Base-by-base conservation (phyloP, 2,797 vertebrate species). In the Scolopax rusticola region DNA sequence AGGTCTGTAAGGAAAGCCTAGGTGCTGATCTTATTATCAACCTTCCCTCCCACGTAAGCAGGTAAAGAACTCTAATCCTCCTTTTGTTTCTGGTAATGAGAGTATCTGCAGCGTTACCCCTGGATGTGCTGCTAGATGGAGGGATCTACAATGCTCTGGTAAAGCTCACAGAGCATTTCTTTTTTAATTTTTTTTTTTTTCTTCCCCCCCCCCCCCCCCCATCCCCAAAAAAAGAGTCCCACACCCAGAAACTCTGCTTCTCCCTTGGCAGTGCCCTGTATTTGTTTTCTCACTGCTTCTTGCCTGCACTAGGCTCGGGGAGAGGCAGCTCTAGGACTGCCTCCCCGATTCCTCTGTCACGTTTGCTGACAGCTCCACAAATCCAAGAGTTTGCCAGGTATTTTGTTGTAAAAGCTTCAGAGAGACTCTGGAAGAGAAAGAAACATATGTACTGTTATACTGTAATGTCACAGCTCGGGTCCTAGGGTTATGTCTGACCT, bases 341-440 rank as follows among this genome's bases (percentile, higher is more conserved):
- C 36, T 36, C 36, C 36, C 36, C 36, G 1, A 14, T 78, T 56
- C 60, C 24, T 41, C 50, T 60, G 45, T 28, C 32, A 21, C 0
- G 0, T 8, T 67, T 12, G 5, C 43, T 63, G 36, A 3, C 2
- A 8, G 47, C 20, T 73, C 38, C 38, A 25, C 18, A 47, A 47
- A 16, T 7, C 20, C 25, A 2, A 0, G 1, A 5, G 8, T 74
- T 86, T 73, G 6, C 4, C 2, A 0, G 4, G 5, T 11, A 23
- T 82, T 56, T 15, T n/a, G 11, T 30, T 87, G 9, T 14, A 19
- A 61, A 70, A 70, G 21, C 57, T 50, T 65, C 20, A 30, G 75
- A 61, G 50, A 4, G 2, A 4, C 32, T 57, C 45, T 30, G 40
- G 32, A 59, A 43, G 9, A 56, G 33, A 53, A 69, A 89, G 36